phyloP scores from a whole-genome alignment of 2,888 invertebrate species.

The Diaphora mendica region DNA sequence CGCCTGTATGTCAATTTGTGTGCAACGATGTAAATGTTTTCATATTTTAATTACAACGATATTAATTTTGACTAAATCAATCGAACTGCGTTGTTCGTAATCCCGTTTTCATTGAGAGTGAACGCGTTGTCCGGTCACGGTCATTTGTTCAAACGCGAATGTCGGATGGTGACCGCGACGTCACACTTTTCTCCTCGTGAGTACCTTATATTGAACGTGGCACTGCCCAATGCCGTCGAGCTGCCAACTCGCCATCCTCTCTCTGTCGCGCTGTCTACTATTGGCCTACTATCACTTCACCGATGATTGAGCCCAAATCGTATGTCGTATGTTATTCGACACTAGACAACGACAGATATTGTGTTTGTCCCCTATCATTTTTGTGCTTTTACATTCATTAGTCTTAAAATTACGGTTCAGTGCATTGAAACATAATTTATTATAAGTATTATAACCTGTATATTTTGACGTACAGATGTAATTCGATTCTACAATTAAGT shows the following conservation, averaged over 20 bases:
- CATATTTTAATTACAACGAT: slow-evolving; percentile 51
- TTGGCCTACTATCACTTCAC: slow-evolving; percentile 82
- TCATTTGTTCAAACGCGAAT: slow-evolving; percentile 64
- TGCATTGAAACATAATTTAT: slow-evolving; percentile 14
- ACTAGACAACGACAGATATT: slow-evolving; percentile 41
- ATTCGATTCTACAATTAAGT: slow-evolving; percentile 61
- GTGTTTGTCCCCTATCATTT: slow-evolving; percentile 30
- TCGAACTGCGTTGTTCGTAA: slow-evolving; percentile 58
- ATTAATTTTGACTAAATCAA: slow-evolving; percentile 51
- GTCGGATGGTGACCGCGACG: slow-evolving; percentile 58
- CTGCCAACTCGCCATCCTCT: slow-evolving; percentile 61
- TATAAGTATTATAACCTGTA: slow-evolving; percentile 19
- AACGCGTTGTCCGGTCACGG: slow-evolving; percentile 74
- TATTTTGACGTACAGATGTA: slow-evolving; percentile 43
- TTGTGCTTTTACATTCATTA: slow-evolving; percentile 24
- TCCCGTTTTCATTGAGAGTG: slow-evolving; percentile 73
- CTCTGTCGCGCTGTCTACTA: slow-evolving; percentile 67
- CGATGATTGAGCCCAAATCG: slow-evolving; percentile 63
- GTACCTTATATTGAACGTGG: slow-evolving; percentile 51
- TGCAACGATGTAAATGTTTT: slow-evolving; percentile 45
- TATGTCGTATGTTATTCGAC: slow-evolving; percentile 55
- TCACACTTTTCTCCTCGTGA: slow-evolving; percentile 63
- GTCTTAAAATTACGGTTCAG: slow-evolving; percentile 10
- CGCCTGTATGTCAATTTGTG: slow-evolving; percentile 58
- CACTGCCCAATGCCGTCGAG: slow-evolving; percentile 35